Conservation (phyloP, 2,797 vertebrate genomes). For the Aratinga solstitialis region DNA sequence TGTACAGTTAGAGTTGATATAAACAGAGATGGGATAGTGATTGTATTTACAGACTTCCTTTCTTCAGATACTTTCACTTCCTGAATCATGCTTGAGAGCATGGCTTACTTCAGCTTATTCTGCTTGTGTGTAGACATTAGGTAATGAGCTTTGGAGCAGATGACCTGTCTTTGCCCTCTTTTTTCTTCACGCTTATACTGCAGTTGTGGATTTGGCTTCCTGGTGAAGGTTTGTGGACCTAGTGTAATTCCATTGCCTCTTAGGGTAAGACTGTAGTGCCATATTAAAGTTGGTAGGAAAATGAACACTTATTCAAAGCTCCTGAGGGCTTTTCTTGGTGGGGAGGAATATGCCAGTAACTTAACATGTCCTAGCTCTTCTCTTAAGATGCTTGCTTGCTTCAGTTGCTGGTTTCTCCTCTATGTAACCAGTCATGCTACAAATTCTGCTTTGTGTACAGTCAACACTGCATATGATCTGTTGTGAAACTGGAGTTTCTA, state of each 20-base stretch:
- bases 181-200: neutral
- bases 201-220: neutral
- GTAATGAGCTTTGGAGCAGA: neutral
- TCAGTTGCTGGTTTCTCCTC: neutral
- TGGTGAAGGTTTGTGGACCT: neutral
- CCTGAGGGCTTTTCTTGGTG: neutral
- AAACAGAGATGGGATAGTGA: neutral
- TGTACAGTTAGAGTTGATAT: neutral
- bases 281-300: neutral
- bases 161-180: neutral
- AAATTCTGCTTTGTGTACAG: neutral
- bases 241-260: neutral
- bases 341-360: neutral
- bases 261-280: neutral
- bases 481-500: neutral
- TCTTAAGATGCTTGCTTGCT: neutral
- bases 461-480: neutral
- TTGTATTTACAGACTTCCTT: neutral
- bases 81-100: neutral
- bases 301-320: neutral
- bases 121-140: neutral
- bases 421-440: neutral
- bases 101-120: neutral
- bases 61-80: neutral
- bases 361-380: neutral